Conservation (phyloP, 2,797 vertebrate genomes). For the Alca torda region DNA sequence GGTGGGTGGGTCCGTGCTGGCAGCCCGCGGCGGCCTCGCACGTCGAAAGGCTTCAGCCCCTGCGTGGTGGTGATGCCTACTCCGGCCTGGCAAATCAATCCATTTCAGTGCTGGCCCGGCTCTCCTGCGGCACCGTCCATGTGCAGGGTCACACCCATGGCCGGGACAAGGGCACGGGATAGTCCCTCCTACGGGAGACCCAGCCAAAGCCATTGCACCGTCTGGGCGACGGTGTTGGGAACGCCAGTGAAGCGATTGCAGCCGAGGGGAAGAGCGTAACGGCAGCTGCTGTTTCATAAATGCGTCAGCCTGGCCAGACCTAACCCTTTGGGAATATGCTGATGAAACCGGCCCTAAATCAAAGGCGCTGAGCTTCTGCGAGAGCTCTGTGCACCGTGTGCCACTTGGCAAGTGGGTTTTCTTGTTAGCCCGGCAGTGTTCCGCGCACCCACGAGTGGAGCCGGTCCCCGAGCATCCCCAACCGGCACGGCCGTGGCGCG, state of each 20-base stretch:
- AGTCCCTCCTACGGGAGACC: background rate
- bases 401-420: background rate
- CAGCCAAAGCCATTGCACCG: background rate
- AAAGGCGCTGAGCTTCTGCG: background rate
- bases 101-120: rapidly evolving
- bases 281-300: background rate
- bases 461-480: background rate
- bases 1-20: background rate
- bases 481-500: background rate
- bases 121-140: rapidly evolving
- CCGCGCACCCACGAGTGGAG: rapidly evolving
- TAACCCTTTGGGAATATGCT: background rate
- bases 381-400: background rate
- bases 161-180: rapidly evolving
- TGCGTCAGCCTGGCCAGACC: background rate
- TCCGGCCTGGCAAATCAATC: background rate
- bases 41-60: background rate
- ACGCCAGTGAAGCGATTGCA: rapidly evolving
- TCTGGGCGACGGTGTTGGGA: background rate
- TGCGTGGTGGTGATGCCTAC: rapidly evolving
- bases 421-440: rapidly evolving
- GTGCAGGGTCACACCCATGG: background rate
- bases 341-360: background rate
- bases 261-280: background rate
- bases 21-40: background rate